Conservation (phyloP, 2,797 vertebrate species). For the Chaenodraco wilsoni region DNA sequence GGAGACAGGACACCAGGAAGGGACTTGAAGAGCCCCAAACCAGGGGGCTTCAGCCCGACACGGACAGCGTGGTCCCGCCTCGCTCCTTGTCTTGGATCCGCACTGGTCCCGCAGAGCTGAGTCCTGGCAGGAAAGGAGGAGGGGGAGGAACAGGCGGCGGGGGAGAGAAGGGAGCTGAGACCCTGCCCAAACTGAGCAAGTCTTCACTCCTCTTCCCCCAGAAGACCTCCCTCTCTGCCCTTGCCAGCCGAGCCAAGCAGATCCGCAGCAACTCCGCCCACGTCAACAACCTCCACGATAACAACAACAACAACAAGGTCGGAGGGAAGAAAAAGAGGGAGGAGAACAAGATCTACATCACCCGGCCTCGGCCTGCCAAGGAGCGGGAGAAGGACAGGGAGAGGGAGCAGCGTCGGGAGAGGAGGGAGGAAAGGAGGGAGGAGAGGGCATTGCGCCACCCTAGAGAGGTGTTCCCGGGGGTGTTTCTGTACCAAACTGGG, state of each 20-base stretch:
- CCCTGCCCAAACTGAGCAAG: constrained; percentile 66
- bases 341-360: constrained; percentile 92
- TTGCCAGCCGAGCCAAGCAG: constrained; percentile 84
- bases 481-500: constrained; percentile 88
- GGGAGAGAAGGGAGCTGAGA: constrained; percentile 63
- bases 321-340: constrained; percentile 72
- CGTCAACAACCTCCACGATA: constrained; percentile 51
- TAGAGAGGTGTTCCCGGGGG: constrained; percentile 87
- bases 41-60: constrained; percentile 12
- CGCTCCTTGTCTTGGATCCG: constrained; percentile 87
- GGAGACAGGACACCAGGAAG: constrained; percentile 34
- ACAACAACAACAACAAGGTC: constrained; percentile 41
- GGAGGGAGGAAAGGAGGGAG: constrained; percentile 73
- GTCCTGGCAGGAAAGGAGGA: constrained; percentile 44
- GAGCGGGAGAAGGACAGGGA: constrained; percentile 75
- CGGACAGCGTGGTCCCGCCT: constrained; percentile 57
- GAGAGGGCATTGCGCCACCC: constrained; percentile 75
- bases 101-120: constrained; percentile 63
- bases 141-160: constrained; percentile 34
- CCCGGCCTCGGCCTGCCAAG: constrained; percentile 82
- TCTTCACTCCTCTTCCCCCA: constrained; percentile 81
- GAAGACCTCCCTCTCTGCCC: constrained; percentile 82
- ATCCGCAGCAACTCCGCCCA: constrained; percentile 80
- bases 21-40: constrained; percentile 28
- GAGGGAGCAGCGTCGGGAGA: constrained; percentile 75